These are phyloP conservation scores for Cheilosia vulpina DNA, from an alignment of 2,888 invertebrate species.

Conservation along the genomic window DNA sequence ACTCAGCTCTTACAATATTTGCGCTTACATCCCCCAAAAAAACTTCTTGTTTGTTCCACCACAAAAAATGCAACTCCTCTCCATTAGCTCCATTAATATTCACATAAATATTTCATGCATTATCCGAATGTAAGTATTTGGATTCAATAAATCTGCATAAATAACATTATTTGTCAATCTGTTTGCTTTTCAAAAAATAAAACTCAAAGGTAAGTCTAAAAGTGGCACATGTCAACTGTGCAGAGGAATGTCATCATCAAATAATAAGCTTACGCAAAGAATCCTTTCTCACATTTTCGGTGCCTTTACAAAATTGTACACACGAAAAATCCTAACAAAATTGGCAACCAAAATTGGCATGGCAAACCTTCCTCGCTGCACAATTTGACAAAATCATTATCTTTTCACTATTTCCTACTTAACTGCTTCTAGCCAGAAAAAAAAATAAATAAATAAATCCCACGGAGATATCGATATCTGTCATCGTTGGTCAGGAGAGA, in stretches of 20 bases:
- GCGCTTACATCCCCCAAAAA: slow-evolving; percentile 19
- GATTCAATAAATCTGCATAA: slow-evolving; percentile 46
- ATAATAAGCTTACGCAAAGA: slow-evolving; percentile 31
- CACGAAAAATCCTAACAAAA: neutral
- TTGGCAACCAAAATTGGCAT: slow-evolving; percentile 39
- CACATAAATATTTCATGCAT: slow-evolving; percentile 63
- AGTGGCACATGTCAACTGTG: slow-evolving; percentile 14
- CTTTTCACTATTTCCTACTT: slow-evolving; percentile 2
- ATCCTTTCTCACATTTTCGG: slow-evolving; percentile 18
- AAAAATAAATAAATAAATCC: neutral
- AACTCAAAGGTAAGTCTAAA: slow-evolving; percentile 57
- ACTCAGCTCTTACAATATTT: slow-evolving; percentile 29
- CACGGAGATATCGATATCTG: too few species aligned
- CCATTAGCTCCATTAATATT: slow-evolving; percentile 33
- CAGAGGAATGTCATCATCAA: slow-evolving; percentile 9
- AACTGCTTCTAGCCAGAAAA: slow-evolving; percentile 6
- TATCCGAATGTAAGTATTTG: slow-evolving; percentile 65
- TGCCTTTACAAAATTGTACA: slow-evolving; percentile 17
- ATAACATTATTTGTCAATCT: neutral
- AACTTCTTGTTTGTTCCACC: neutral
- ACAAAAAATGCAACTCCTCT: slow-evolving; percentile 23
- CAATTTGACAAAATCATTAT: slow-evolving; percentile 1
- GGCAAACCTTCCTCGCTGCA: slow-evolving; percentile 14
- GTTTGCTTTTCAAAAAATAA: neutral
- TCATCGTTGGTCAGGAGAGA: neutral